Evolutionary conservation across 2,888 invertebrate species (phyloP), one percentile per base, ranked within the genome.

Genomic region (Drosophila cognata): DNA sequence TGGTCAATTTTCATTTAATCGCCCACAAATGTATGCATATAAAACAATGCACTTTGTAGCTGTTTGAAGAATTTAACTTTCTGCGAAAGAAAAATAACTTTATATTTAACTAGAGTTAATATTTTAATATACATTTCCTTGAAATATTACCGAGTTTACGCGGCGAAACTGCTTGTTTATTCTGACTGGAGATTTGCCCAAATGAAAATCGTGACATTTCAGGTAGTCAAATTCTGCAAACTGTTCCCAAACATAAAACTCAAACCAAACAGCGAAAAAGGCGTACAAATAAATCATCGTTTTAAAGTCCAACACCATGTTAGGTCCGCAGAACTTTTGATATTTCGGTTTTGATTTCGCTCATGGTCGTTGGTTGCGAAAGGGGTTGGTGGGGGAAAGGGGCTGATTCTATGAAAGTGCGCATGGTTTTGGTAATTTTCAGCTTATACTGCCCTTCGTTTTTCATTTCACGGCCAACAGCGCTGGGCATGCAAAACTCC

Each of bases 401-500:
- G 38, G 29, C 38, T 25, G n/a, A 53, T 48, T 50, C 63, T 46
- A 50, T 70, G 48, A 35, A 29, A 65, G 33, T 50, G 48, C 51
- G 16, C 13, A 52, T 29, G 58, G 71, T 67, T 77, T 76, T 79
- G 66, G 80, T 76, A 71, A 88, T 86, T 82, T 88, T 71, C 79
- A 72, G 74, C 77, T 76, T 76, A 59, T 71, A 68, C 62, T 74
- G 82, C 73, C 86, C 74, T 82, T 82, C 86, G 86, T 70, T 82
- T 86, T 82, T 74, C 73, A 88, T 85, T 85, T 85, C 85, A 88
- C 70, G 84, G 87, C 77, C 84, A 84, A 73, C 70, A 71, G 83
- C 65, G 57, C 58, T 43, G 72, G 58, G 65, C 67, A 74, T 77
- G 72, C 79, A 73, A 79, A 79, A 71, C 65, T 76, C 70, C 29